Conservation (phyloP, 37 sponge, comb jelly and placozoan genomes). For the Aplysina aerophoba region DNA sequence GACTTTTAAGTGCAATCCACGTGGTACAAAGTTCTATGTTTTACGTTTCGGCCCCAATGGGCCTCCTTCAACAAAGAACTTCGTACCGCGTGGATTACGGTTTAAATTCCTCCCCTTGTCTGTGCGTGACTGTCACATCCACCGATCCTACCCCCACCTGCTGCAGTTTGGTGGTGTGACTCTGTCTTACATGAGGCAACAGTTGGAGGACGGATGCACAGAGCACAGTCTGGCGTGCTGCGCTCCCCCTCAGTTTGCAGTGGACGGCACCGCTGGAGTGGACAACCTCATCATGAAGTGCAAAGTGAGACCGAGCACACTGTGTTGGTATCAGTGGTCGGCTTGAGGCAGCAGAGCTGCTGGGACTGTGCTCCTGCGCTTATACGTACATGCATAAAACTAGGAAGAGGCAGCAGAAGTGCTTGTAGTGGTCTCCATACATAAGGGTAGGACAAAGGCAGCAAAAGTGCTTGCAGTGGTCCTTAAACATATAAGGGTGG, state of each 20-base stretch:
- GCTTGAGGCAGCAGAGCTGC: neutral
- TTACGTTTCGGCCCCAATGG: too few species aligned
- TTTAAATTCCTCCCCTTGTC: neutral
- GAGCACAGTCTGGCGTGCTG: conserved; percentile 45
- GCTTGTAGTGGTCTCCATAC: too few species aligned
- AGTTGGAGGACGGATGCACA: conserved; percentile 49
- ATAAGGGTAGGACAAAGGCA: too few species aligned
- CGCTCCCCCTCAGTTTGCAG: conserved; percentile 41
- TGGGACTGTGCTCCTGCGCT: too few species aligned
- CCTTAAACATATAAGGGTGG: too few species aligned
- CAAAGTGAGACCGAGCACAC: conserved; percentile 13
- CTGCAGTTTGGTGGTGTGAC: conserved; percentile 70
- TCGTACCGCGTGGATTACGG: too few species aligned
- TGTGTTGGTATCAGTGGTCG: neutral
- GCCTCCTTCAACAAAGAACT: too few species aligned
- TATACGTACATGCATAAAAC: too few species aligned
- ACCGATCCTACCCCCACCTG: neutral
- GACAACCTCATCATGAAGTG: conserved; percentile 80
- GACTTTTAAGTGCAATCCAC: too few species aligned
- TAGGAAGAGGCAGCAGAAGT: too few species aligned
- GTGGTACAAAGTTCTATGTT: too few species aligned
- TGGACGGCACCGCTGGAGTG: conserved; percentile 57
- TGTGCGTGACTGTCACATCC: neutral
- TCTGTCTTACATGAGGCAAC: conserved; percentile 50
- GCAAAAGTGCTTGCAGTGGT: too few species aligned